Evolutionary conservation across 2,888 invertebrate genomes (phyloP), one percentile per base, ranked within the genome.

Genomic region (Agelastica alni): DNA sequence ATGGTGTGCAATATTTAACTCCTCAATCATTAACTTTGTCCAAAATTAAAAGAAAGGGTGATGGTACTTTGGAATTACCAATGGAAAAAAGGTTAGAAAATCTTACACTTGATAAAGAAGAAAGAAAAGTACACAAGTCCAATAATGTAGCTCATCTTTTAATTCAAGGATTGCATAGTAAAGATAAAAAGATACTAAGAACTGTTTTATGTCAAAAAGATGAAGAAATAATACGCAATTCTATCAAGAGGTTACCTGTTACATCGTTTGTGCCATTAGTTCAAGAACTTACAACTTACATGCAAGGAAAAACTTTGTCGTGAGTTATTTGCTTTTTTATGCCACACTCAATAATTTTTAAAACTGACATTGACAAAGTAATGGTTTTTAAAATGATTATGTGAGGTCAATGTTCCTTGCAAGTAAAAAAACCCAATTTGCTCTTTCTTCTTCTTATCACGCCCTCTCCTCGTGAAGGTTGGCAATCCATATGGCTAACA

Each of bases 21-120:
- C 75, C 80, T 32, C 77, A 77, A 63, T 71, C 69, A 3, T 62
- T 66, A 18, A 45, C 61, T 57, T n/a, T 56, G 6, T 36, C 62
- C 2, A 51, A 66, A 7, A 32, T 66, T 16, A 77, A 79, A 64
- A 68, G 77, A 61, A 76, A 75, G 68, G 65, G 67, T 59, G 70
- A 71, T 30, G 67, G 72, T 12, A 58, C 71, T 55, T 59, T 61
- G 26, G 87, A 91, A 75, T 83, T 91, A 7, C 89, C 93, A 0
- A 87, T 95, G 84, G 93, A 93, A 72, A 85, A 87, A 5, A 80
- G 94, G 20, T 75, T 95, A 14, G 88, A 91, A 61, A 93, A 93
- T 75, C 78, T 95, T 16, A 85, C 88, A 13, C 72, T 93, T 14
- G 85, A 85, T 62, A 78, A 83, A 36, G 69, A 76, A 3, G 79